phyloP scores from a whole-genome alignment of 2,888 invertebrate genomes.

The Drosophila merina region DNA sequence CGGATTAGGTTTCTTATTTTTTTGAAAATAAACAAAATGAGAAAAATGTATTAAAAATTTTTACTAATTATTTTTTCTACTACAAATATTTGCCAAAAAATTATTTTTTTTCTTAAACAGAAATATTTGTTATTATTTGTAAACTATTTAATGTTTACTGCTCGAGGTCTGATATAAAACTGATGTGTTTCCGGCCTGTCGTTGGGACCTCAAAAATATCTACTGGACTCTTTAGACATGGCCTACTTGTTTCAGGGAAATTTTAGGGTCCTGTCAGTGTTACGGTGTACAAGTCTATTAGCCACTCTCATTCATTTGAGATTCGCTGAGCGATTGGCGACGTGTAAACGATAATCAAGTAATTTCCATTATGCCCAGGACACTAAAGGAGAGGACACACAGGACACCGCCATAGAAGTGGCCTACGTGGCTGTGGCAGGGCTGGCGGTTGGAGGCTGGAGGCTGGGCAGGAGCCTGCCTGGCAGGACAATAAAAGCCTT shows the following conservation, averaged over 20 bases:
- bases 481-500: conserved; percentile 58
- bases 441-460: conserved; percentile 1
- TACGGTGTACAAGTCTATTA: conserved; percentile 26
- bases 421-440: not conserved
- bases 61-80: no score
- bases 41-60: no score
- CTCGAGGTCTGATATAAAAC: no score
- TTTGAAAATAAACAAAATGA: no score
- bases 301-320: conserved; percentile 51
- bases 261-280: not conserved
- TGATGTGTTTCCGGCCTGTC: no score
- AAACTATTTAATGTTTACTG: no score
- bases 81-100: no score
- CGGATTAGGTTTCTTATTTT: no score
- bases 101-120: no score
- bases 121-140: no score
- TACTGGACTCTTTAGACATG: not conserved
- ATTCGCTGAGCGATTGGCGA: conserved; percentile 73
- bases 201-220: no score
- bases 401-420: no score
- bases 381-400: conserved; percentile 41
- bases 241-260: not conserved
- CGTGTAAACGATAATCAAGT: conserved; percentile 79
- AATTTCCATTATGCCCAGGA: conserved; percentile 72
- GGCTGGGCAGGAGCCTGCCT: not conserved